phyloP scores from a whole-genome alignment of 2,888 invertebrate genomes.

The Philereme transversata region DNA sequence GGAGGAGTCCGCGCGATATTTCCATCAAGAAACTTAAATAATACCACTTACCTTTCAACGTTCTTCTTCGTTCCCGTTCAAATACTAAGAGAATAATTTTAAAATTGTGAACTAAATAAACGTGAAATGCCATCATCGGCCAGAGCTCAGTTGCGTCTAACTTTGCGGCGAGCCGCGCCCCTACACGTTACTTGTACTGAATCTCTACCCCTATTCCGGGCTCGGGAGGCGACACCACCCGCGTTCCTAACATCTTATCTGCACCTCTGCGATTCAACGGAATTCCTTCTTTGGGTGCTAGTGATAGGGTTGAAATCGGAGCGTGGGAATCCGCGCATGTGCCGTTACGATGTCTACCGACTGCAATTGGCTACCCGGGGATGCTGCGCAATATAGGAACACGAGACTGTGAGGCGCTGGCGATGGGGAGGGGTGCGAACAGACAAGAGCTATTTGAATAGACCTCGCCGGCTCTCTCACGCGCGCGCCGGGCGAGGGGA shows the following conservation, averaged over 20 bases:
- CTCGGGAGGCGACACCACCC: constrained; percentile 66
- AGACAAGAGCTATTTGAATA: constrained; percentile 81
- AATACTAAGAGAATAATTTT: constrained; percentile 47
- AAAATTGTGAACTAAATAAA: constrained; percentile 56
- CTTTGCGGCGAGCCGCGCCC: constrained; percentile 84
- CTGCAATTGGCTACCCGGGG: constrained; percentile 81
- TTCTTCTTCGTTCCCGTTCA: constrained; percentile 25
- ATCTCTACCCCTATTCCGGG: constrained; percentile 83
- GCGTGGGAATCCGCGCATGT: constrained; percentile 41
- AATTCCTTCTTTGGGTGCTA: constrained; percentile 40
- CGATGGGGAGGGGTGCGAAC: constrained; percentile 78
- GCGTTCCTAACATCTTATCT: constrained; percentile 51
- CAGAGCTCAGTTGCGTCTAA: constrained; percentile 81
- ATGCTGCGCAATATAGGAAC: constrained; percentile 85
- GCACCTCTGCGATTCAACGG: constrained; percentile 6
- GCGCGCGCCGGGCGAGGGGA: constrained; percentile 50
- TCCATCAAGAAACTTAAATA: constrained; percentile 29
- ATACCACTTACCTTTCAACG: constrained; percentile 60
- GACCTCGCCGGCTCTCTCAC: constrained; percentile 75
- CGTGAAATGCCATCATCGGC: constrained; percentile 73
- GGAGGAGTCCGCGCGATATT: constrained; percentile 31
- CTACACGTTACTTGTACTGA: constrained; percentile 83
- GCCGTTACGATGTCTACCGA: constrained; percentile 76
- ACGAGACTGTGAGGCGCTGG: constrained; percentile 84
- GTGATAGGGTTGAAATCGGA: constrained; percentile 45